Base-by-base conservation (phyloP, 2,888 invertebrate genomes). In the Eristalis arbustorum region DNA sequence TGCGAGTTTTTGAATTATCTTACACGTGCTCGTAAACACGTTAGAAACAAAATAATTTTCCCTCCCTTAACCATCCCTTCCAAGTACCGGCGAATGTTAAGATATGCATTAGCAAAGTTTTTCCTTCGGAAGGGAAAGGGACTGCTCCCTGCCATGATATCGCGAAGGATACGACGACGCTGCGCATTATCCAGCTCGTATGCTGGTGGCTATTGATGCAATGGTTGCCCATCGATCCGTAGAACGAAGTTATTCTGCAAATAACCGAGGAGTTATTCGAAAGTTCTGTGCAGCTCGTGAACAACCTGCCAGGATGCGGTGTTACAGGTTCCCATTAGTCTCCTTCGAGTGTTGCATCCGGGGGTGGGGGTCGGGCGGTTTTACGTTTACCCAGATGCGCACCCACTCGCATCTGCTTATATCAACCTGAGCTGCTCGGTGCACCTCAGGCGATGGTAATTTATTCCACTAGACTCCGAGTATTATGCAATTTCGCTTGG, bases 101-200 rank as follows among this genome's bases (percentile, higher is more conserved):
- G 77, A 78, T 68, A 73, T 83, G 69, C 64, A 68, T 77, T 68
- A 64, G 68, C 78, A 83, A 83, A 78, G 77, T 73, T 83, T 68
- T 63, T 57, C 57, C 63, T 77, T 59, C 77, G 28, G 57, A 14
- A 37, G 40, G 5, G 14, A 23, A 13, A 31, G 34, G 28, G 14
- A 10, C n/a, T 66, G 10, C 40, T 25, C 1, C 25, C 25, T 2
- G 3, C 22, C 71, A 61, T 61, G 14, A 28, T 22, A 66, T 18
- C 28, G 62, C 23, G 75, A 67, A 75, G 14, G n/a, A 18, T 5
- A n/a, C n/a, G 56, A 62, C 25, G 74, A 40, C n/a, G 61, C 66
- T 25, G 66, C 64, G 69, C 56, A 77, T 73, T 57, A 49, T 68
- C 57, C 49, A 23, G 31, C 25, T 40, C 25, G 23, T 56, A 62